Evolutionary conservation across 2,888 invertebrate genomes (phyloP), one percentile per base, ranked within the genome.

Genomic region (Ichneumon xanthorius): DNA sequence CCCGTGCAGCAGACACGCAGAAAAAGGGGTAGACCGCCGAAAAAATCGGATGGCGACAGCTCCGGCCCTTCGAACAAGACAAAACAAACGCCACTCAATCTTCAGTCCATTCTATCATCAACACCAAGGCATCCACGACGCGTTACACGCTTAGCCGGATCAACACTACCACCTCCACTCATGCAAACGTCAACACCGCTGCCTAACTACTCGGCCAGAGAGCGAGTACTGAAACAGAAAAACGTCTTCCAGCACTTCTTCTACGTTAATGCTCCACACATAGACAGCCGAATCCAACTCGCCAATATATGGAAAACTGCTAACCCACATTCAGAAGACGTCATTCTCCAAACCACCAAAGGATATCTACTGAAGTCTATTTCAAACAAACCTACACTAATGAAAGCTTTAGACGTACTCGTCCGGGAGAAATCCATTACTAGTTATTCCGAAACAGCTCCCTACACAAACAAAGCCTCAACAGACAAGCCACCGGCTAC

Each of bases 1-100:
- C 68, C 48, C 7, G 68, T 68, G 26, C 48, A 6, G 14, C 22
- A 68, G 5, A 26, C 26, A 26, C 86, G 96, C 95, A 91, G 95
- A 22, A 68, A 73, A 73, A 73, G 61, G 5, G 73, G 73, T 16
- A 73, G 45, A 33, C 55, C 73, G 16, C 55, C 37, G 40, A 68
- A 68, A 26, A 68, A 68, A 26, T 26, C 48, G 9, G 68, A 48
- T 14, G 5, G 26, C 22, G 68, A 68, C 2, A 48, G 48, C 68
- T 26, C 48, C 26, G 48, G 68, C 68, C 48, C 68, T 67, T 67
- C 67, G 22, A n/a, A 19, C 45, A 40, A 67, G 19, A 37, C n/a
- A 22, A 37, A 37, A 67, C 67, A 16, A 67, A 16, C 45, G 16
- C n/a, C 19, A 19, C 6, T 40, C 67, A 22, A 22, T n/a, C 40